A percentile compares a stretch with the other conserved stretches of the same genome.
Evolutionary conservation across 2,113 vertebrate species (phyloP).

Genomic region (Perca fluviatilis): DNA sequence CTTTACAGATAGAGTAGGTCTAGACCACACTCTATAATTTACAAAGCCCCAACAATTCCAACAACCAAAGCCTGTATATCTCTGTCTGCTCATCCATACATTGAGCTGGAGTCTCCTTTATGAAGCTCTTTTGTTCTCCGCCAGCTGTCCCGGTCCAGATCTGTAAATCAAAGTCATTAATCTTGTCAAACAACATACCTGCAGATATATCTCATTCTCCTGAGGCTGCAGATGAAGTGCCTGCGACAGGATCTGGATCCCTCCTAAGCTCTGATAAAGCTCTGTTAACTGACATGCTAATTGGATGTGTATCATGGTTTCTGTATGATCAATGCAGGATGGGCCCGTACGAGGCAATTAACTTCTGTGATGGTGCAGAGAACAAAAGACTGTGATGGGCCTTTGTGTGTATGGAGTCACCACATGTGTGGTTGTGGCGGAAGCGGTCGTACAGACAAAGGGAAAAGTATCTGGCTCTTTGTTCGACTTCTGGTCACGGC

Average conservation of each 20-base stretch:
- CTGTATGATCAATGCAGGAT: slow-evolving; percentile 21
- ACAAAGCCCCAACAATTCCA: too few species aligned
- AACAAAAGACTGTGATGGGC: background rate
- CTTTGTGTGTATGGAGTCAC: background rate
- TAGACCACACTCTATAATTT: too few species aligned
- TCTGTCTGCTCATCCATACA: background rate
- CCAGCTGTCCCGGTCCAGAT: slow-evolving; percentile 35
- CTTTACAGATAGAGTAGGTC: too few species aligned
- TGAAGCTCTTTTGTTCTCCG: background rate
- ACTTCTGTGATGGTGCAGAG: background rate
- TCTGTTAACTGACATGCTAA: slow-evolving; percentile 40
- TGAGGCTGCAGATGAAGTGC: slow-evolving; percentile 23
- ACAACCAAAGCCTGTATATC: background rate
- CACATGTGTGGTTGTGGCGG: background rate
- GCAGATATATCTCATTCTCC: slow-evolving; percentile 25
- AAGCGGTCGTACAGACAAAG: background rate
- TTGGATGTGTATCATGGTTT: slow-evolving; percentile 1
- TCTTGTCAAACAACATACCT: slow-evolving; percentile 53
- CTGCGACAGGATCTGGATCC: background rate
- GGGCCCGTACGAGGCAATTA: background rate
- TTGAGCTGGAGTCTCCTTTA: background rate
- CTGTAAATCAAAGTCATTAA: slow-evolving; percentile 43
- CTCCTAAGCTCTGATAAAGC: slow-evolving; percentile 23
- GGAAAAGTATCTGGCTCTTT: background rate
- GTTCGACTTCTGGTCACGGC: background rate